A percentile compares a stretch with the other conserved stretches of the same genome.
Evolutionary conservation across 2,797 vertebrate genomes (phyloP).

Genomic region (Erethizon dorsatum): DNA sequence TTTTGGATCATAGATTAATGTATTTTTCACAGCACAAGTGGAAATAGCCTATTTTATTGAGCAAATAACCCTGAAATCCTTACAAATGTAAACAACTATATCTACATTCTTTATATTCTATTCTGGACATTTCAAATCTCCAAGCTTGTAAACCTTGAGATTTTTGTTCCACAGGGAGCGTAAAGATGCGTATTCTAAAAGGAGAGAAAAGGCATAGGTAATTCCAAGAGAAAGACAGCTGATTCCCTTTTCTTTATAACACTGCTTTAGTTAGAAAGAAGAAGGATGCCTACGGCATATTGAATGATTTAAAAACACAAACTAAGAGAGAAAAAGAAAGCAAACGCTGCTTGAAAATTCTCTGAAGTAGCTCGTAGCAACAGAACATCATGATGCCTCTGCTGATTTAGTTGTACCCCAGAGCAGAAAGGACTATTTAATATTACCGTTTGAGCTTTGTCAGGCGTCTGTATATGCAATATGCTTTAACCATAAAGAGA

Average conservation of each 20-base stretch:
- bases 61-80: background rate
- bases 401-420: background rate
- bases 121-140: background rate
- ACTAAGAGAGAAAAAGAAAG: background rate
- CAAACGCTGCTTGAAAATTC: background rate
- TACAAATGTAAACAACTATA: background rate
- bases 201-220: background rate
- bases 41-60: background rate
- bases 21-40: background rate
- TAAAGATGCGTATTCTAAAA: background rate
- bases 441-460: background rate
- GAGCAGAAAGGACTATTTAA: conserved; percentile 4
- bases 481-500: background rate
- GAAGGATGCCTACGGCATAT: background rate
- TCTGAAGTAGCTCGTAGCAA: conserved; percentile 5
- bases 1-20: background rate
- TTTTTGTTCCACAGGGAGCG: conserved; percentile 46
- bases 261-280: background rate
- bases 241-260: background rate
- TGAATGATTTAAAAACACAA: conserved; percentile 75
- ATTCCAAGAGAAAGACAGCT: conserved; percentile 29
- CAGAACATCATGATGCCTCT: background rate
- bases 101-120: conserved; percentile 43
- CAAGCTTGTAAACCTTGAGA: conserved; percentile 18
- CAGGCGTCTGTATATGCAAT: background rate